Conservation (phyloP, 2,113 vertebrate species). For the Orientallactaga bullata region DNA sequence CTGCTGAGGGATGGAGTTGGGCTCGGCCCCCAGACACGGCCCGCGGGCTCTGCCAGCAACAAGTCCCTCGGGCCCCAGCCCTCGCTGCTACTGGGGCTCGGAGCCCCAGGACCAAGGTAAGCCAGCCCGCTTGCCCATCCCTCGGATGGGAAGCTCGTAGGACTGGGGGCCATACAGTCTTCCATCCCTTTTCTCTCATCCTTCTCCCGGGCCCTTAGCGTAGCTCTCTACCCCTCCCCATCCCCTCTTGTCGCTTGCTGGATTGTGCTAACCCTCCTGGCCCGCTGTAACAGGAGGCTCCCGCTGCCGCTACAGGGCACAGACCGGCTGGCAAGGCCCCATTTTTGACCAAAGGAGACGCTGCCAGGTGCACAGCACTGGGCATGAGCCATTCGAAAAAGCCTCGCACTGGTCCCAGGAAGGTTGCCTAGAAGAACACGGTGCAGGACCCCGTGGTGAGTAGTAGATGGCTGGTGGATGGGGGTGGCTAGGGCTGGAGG, state of each 20-base stretch:
- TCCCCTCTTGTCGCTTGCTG: constrained; percentile 42
- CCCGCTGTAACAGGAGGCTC: constrained; percentile 64
- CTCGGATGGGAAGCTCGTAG: constrained; percentile 23
- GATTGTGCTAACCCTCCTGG: constrained; percentile 29
- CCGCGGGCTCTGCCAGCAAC: constrained; percentile 71
- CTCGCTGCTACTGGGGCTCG: constrained; percentile 42
- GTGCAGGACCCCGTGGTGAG: constrained; percentile 67
- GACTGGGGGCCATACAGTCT: not conserved
- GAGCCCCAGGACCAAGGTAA: constrained; percentile 72
- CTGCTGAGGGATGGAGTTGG: constrained; percentile 86
- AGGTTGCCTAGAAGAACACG: constrained; percentile 65
- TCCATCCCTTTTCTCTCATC: constrained; percentile 26
- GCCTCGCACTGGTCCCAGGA: constrained; percentile 51
- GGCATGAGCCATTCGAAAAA: constrained; percentile 61
- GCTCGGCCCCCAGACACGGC: constrained; percentile 81
- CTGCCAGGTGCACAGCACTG: constrained; percentile 74
- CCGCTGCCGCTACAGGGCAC: constrained; percentile 65
- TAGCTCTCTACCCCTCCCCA: constrained; percentile 60
- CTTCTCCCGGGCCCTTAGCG: constrained; percentile 39
- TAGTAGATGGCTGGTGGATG: constrained; percentile 61
- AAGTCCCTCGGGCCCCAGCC: constrained; percentile 73
- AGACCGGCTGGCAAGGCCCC: constrained; percentile 62
- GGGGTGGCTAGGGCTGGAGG: not conserved
- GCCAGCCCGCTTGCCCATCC: constrained; percentile 41
- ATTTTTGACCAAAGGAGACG: constrained; percentile 67